Evolutionary conservation across 2,888 invertebrate species (phyloP), one percentile per base, ranked within the genome.

Genomic region (Odontomyia ornata): DNA sequence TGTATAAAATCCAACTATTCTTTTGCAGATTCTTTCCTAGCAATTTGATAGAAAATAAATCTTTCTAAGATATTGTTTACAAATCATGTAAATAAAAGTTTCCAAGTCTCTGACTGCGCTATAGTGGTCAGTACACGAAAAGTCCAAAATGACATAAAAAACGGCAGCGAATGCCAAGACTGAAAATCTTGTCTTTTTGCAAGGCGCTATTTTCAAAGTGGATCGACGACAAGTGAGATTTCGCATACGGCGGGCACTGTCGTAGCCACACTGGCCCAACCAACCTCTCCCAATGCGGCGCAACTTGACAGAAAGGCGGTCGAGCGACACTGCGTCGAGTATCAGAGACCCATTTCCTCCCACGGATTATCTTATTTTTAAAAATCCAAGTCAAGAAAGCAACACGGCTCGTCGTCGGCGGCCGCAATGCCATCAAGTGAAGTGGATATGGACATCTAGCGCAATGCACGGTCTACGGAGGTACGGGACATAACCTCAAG

Each of bases 291-390:
- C 60, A 73, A 60, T 23, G 73, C 56, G 30, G 30, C 3, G 7
- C 25, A n/a, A 27, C 64, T 30, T 64, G 64, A 21, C 67, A 21
- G 23, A n/a, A 25, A 47, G n/a, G n/a, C 27, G 72, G 11, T 7
- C 30, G 72, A 30, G 36, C 73, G 56, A 2, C 71, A 36, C 36
- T 36, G 52, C 25, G 73, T 43, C n/a, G 60, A 25, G n/a, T 47
- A 27, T 71, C 60, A 76, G 30, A 76, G 78, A 67, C 76, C 76
- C 60, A 76, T 76, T 78, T 78, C 76, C 78, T 57, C 78, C 78
- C 78, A 78, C 78, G 78, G 78, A 47, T 62, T 23, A 72, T 76
- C 73, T 78, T 78, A 78, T 78, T 78, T 78, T 73, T 73, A 76
- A 76, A 72, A 76, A 76, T 69, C 67, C 67, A 65, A 77, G 72